Conservation (phyloP, 2,113 vertebrate genomes). For the Mormyrus lacerda region DNA sequence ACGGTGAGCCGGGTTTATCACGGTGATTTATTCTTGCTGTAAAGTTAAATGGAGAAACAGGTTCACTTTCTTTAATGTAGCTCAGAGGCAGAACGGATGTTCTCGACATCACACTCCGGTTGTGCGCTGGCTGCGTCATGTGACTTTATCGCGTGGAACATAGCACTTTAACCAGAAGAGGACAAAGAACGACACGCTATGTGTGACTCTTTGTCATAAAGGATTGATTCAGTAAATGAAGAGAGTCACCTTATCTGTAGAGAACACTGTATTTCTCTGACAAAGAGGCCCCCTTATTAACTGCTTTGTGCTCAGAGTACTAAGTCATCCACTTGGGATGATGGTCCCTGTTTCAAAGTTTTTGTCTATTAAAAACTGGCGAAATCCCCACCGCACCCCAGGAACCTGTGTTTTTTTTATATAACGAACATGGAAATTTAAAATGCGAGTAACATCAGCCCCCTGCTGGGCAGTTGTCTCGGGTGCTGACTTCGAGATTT, state of each 20-base stretch:
- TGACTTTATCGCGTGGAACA: neutral
- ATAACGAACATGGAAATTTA: neutral
- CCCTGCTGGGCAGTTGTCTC: neutral
- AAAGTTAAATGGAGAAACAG: neutral
- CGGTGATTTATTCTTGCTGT: neutral
- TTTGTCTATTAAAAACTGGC: neutral
- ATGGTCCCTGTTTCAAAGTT: neutral
- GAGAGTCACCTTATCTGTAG: neutral
- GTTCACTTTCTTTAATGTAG: neutral
- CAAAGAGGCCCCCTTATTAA: neutral
- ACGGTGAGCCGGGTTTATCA: neutral
- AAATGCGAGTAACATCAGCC: neutral
- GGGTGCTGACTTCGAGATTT: neutral
- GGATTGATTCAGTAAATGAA: neutral
- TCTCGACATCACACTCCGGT: neutral
- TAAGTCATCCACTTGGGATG: neutral
- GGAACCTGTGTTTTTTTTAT: neutral
- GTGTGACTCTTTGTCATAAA: neutral
- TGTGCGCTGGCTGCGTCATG: neutral
- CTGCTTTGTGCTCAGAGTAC: neutral
- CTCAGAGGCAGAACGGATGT: neutral
- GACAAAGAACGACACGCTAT: neutral
- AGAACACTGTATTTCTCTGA: neutral
- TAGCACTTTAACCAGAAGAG: neutral
- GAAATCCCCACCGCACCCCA: neutral